phyloP scores from a whole-genome alignment of 2,888 invertebrate species.

The Chirona hameri region DNA sequence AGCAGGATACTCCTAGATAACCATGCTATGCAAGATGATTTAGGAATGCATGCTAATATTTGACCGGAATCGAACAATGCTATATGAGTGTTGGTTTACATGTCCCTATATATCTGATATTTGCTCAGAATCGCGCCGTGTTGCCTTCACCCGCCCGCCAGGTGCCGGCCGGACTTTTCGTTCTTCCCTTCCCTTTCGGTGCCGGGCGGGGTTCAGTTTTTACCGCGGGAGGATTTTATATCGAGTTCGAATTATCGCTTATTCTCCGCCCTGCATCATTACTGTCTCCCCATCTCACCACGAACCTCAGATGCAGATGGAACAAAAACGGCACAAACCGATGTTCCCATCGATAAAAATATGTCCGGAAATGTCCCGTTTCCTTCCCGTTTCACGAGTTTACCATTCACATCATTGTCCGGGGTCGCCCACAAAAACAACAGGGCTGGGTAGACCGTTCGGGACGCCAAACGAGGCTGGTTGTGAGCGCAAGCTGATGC shows the following conservation, averaged over 20 bases:
- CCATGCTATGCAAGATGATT: no score
- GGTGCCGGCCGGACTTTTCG: no score
- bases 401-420: not conserved
- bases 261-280: not conserved
- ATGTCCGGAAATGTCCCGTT: not conserved
- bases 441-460: not conserved
- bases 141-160: no score
- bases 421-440: not conserved
- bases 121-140: no score
- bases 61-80: no score
- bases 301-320: not conserved
- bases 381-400: not conserved
- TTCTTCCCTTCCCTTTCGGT: no score
- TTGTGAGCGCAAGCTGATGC: not conserved
- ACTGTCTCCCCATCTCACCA: not conserved
- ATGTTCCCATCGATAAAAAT: not conserved
- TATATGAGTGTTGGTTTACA: no score
- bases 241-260: not conserved
- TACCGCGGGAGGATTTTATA: no score
- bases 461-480: not conserved
- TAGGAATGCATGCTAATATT: no score
- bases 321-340: not conserved
- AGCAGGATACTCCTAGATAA: no score
- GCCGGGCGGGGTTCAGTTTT: no score
- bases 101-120: no score